Conservation (phyloP, 2,113 vertebrate species). For the Tragelaphus strepsiceros region DNA sequence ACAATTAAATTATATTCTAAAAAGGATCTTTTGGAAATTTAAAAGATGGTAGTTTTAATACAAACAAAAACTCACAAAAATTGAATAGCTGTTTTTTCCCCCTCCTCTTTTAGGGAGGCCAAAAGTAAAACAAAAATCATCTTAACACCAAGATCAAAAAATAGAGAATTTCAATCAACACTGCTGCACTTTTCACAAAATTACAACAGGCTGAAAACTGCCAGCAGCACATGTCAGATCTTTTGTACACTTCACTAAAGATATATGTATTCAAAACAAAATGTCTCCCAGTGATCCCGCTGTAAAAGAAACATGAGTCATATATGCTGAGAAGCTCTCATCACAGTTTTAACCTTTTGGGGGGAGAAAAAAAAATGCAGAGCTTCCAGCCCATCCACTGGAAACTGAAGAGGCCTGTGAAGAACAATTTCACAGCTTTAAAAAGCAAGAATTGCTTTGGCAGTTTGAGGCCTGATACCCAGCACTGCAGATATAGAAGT, state of each 20-base stretch:
- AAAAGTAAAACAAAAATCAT: conserved; percentile 54
- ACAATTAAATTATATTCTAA: neutral
- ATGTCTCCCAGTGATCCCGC: conserved; percentile 34
- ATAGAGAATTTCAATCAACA: conserved; percentile 49
- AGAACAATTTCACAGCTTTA: conserved; percentile 56
- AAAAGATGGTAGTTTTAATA: neutral
- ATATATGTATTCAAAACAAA: conserved; percentile 62
- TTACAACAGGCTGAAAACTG: conserved; percentile 46
- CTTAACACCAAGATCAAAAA: conserved; percentile 51
- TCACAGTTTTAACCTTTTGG: conserved; percentile 44
- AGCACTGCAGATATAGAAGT: conserved; percentile 17
- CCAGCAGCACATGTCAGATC: conserved; percentile 46
- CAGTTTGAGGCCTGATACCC: conserved; percentile 9
- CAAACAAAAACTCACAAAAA: neutral
- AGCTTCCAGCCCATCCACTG: conserved; percentile 8
- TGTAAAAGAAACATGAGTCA: conserved; percentile 48
- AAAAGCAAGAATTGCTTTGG: conserved; percentile 27
- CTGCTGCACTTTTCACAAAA: conserved; percentile 27
- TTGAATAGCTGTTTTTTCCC: neutral
- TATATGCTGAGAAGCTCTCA: neutral
- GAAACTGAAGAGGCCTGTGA: neutral
- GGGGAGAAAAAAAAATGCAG: neutral
- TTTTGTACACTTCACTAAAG: conserved; percentile 43
- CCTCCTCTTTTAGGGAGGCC: neutral
- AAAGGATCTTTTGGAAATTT: neutral